Base-by-base conservation (phyloP, 2,113 vertebrate species). In the Parus major region DNA sequence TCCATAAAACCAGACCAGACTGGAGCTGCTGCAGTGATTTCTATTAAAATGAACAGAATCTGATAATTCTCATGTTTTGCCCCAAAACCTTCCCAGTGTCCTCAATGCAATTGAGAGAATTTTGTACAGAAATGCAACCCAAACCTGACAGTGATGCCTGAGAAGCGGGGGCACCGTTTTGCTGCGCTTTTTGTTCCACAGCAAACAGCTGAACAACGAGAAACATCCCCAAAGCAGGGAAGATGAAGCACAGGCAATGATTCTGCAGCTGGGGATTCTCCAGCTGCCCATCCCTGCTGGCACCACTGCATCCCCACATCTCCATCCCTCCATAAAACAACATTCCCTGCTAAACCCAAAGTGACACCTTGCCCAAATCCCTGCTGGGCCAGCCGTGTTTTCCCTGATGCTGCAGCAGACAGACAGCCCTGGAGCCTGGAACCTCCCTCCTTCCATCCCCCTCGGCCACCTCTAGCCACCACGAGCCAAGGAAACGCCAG, bases 91-190 rank as follows among this genome's bases (percentile, higher is more conserved):
- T 49, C 25, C 25, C 7, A 3, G 25, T 0, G 0, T 12, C 57
- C 61, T 60, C 10, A 18, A 50, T 15, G 12, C 41, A 64, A 52
- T 9, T 0, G 25, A n/a, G 46, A 39, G 17, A 20, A 8, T 42
- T 47, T 57, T 18, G 12, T 5, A 13, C 1, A 60, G 44, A 52
- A 84, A 77, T 5, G 56, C 2, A 5, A 24, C 4, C 3, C 14
- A 36, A 27, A 55, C 60, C 23, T 24, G 31, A 13, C 18, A 36
- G 5, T 0, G 39, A 25, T 0, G 0, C 0, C 4, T 16, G 33
- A 44, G 21, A 66, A 69, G 29, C 21, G 12, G 0, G 13, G 17
- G 2, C 7, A 28, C 8, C 21, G 8, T 19, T n/a, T 7, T 12
- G 4, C 21, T 20, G 21, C 19, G 29, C 22, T 52, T 15, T 63